A percentile compares a stretch with the other conserved stretches of the same genome.
phyloP scores from a whole-genome alignment of 2,113 vertebrate species.

The Catharus minimus region DNA sequence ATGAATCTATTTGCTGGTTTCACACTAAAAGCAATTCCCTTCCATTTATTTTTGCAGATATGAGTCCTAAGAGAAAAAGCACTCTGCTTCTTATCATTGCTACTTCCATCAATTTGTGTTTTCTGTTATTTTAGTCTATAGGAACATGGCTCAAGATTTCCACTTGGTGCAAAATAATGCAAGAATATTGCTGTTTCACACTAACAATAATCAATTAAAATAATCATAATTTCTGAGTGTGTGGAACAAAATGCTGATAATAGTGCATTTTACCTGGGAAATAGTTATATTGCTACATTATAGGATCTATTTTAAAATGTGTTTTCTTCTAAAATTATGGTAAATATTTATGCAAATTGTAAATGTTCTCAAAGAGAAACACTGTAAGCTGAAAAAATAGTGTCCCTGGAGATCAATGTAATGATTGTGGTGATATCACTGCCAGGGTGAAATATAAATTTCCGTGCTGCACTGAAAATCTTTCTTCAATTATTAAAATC shows the following conservation, averaged over 20 bases:
- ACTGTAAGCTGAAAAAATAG: neutral
- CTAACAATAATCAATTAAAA: neutral
- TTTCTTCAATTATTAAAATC: neutral
- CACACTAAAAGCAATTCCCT: neutral
- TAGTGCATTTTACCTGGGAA: neutral
- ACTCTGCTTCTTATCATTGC: neutral
- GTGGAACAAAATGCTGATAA: neutral
- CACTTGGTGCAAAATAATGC: neutral
- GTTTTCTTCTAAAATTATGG: neutral
- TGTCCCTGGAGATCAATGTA: neutral
- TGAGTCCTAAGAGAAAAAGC: neutral
- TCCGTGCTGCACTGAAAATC: neutral
- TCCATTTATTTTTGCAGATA: neutral
- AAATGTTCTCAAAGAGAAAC: neutral
- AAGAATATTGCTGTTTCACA: neutral
- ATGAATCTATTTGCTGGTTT: neutral
- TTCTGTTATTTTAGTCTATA: neutral
- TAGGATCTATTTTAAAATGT: neutral
- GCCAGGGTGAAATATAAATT: neutral
- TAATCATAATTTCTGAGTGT: neutral
- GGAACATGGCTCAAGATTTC: neutral
- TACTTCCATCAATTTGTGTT: neutral
- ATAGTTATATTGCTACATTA: neutral
- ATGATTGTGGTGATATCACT: neutral
- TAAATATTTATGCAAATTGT: neutral